phyloP scores from a whole-genome alignment of 2,888 invertebrate genomes.

The Apotomis capreana region DNA sequence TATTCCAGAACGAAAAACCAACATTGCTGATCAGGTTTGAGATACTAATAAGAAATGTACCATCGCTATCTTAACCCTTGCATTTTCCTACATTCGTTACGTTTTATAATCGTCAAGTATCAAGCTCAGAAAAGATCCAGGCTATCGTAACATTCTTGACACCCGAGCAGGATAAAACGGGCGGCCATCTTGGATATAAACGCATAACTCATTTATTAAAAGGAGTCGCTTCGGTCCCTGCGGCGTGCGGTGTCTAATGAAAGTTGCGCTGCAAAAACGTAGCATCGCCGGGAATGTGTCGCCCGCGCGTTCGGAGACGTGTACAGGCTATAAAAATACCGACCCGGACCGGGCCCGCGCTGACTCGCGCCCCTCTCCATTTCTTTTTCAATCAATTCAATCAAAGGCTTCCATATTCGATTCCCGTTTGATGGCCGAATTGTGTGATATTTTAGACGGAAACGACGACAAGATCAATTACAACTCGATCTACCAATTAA shows the following conservation, averaged over 20 bases:
- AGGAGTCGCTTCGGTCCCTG: slow-evolving; percentile 74
- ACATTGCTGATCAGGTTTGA: neutral
- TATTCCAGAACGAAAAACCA: neutral
- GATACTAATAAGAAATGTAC: neutral
- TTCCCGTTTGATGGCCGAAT: slow-evolving; percentile 67
- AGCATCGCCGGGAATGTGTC: slow-evolving; percentile 79
- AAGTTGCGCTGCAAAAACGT: slow-evolving; percentile 80
- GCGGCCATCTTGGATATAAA: slow-evolving; percentile 77
- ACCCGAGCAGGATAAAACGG: slow-evolving; percentile 63
- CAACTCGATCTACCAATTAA: slow-evolving; percentile 37
- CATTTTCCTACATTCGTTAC: neutral
- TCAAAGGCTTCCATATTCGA: slow-evolving; percentile 70
- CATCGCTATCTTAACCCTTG: neutral
- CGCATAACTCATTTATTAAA: slow-evolving; percentile 81
- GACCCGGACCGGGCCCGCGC: slow-evolving; percentile 47
- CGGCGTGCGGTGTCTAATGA: slow-evolving; percentile 77
- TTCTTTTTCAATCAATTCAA: slow-evolving; percentile 81
- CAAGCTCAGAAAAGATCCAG: slow-evolving; percentile 52
- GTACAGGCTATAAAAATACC: slow-evolving; percentile 82
- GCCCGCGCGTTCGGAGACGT: slow-evolving; percentile 77
- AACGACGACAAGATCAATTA: slow-evolving; percentile 25
- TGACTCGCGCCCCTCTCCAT: slow-evolving; percentile 64
- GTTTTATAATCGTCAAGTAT: slow-evolving; percentile 43
- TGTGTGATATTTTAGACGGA: slow-evolving; percentile 46
- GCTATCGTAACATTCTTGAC: slow-evolving; percentile 69